Evolutionary conservation across 2,888 invertebrate genomes (phyloP).

Genomic region (Epinotia nisella): DNA sequence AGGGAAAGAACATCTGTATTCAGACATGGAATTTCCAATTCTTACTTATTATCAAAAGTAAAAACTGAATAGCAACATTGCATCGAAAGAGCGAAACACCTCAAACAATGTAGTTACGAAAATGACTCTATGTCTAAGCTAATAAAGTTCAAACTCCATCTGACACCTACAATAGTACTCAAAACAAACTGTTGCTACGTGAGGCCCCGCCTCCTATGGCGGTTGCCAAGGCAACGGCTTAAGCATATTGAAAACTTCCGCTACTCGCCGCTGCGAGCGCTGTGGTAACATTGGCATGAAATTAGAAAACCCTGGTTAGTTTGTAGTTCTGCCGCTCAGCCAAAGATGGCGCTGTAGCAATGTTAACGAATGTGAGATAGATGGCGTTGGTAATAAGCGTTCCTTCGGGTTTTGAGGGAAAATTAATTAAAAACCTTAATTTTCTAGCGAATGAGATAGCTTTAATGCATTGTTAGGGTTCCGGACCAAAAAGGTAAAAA

Average conservation of each 20-base stretch:
- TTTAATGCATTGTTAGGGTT: conserved; percentile 34
- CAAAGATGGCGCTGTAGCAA: background rate
- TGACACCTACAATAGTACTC: conserved; percentile 14
- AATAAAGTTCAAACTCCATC: background rate
- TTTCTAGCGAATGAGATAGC: conserved; percentile 23
- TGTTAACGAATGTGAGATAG: background rate
- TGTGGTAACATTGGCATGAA: background rate
- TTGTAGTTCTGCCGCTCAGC: conserved; percentile 7
- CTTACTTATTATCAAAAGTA: background rate
- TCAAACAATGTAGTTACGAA: background rate
- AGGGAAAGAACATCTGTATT: too few species aligned
- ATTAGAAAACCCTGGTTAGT: conserved; percentile 3
- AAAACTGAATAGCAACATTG: background rate
- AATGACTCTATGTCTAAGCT: background rate
- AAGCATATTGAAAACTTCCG: conserved; percentile 2
- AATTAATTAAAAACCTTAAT: conserved; percentile 36
- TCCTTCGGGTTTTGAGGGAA: background rate
- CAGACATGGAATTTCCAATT: too few species aligned
- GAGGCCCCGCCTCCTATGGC: conserved; percentile 40
- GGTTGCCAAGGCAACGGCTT: conserved; percentile 49
- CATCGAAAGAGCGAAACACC: background rate
- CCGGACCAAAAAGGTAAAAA: too few species aligned
- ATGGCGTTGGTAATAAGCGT: conserved; percentile 13
- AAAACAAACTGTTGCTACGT: conserved; percentile 51
- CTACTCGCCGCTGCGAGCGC: conserved; percentile 23